Base-by-base conservation (phyloP, 2,888 invertebrate species). In the Meliscaeva auricollis region DNA sequence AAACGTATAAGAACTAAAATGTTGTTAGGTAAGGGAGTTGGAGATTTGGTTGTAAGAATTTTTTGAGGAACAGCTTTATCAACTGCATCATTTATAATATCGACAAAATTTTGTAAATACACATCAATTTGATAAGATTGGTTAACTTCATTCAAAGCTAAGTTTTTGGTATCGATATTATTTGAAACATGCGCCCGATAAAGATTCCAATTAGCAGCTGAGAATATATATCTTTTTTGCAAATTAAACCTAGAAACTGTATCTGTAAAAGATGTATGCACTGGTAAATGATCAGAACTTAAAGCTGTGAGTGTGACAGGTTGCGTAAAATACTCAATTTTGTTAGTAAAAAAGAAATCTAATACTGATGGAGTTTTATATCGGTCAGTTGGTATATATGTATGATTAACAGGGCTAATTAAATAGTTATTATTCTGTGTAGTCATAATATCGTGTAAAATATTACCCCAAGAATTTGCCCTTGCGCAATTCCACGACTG, bases 401-500 rank as follows among this genome's bases (percentile, higher is more conserved):
- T 72, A 13, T 56, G 58, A 46, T 72, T 52, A 72, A 60, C n/a
- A 58, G 62, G 50, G 30, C 26, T 54, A 20, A 72, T 35, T 26
- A 72, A 32, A 35, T 56, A 32, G 35, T 56, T 56, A 17, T 56
- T 13, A 60, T 41, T 60, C 58, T 56, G 56, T 35, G 56, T 48
- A 46, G 62, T 35, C n/a, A 46, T 22, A 52, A 75, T 64, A 46
- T 64, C 30, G 15, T 75, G 64, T 3, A 75, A 38, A 38, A 75
- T 75, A 75, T 75, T 75, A 30, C 66, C 66, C 66, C 75, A 75
- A 32, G 52, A 17, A 30, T 75, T 68, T n/a, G 56, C 75, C n/a
- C 75, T 32, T 56, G 68, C 41, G 13, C 75, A 76, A 26, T 44
- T 41, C 66, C 75, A 76, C 7, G 32, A 35, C 15, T 38, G 56